Evolutionary conservation across 2,888 invertebrate species (phyloP).

Genomic region (Lasioglossum vierecki): DNA sequence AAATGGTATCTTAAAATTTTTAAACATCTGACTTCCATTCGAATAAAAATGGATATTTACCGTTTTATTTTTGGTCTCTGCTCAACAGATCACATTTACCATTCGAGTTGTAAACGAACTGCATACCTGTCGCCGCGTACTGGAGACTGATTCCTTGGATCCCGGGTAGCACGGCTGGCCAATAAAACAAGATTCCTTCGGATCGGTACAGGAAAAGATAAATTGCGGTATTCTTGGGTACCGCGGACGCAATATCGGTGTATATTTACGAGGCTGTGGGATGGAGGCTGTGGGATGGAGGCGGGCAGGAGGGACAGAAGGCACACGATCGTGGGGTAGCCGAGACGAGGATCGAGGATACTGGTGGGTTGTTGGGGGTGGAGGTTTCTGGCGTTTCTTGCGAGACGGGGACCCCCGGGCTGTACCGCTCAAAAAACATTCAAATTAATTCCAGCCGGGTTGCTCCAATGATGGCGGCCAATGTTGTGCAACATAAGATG

Average conservation of each 20-base stretch:
- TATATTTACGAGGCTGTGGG: constrained; percentile 76
- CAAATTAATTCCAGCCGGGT: constrained; percentile 81
- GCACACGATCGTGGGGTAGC: constrained; percentile 61
- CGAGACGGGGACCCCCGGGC: constrained; percentile 77
- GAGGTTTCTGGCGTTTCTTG: constrained; percentile 70
- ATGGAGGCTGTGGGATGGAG: constrained; percentile 50
- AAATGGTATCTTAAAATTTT: too few species aligned
- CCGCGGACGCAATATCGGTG: constrained; percentile 75
- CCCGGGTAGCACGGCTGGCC: constrained; percentile 31
- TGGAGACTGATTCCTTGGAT: not conserved
- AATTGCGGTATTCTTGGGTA: constrained; percentile 75
- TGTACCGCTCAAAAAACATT: constrained; percentile 82
- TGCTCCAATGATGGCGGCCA: constrained; percentile 81
- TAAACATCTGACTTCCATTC: too few species aligned
- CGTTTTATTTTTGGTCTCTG: too few species aligned
- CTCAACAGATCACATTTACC: not conserved
- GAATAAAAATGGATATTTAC: too few species aligned
- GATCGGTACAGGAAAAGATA: constrained; percentile 76
- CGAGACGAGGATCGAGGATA: constrained; percentile 47
- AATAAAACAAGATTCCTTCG: constrained; percentile 70
- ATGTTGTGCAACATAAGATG: constrained; percentile 79
- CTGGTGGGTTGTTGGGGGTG: constrained; percentile 37
- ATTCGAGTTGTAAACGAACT: not conserved
- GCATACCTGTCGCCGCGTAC: constrained; percentile 17
- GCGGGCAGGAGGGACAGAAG: constrained; percentile 46